Evolutionary conservation across 1,140 invertebrate genomes (phyloP).

Genomic region (Zaprionus africanus): DNA sequence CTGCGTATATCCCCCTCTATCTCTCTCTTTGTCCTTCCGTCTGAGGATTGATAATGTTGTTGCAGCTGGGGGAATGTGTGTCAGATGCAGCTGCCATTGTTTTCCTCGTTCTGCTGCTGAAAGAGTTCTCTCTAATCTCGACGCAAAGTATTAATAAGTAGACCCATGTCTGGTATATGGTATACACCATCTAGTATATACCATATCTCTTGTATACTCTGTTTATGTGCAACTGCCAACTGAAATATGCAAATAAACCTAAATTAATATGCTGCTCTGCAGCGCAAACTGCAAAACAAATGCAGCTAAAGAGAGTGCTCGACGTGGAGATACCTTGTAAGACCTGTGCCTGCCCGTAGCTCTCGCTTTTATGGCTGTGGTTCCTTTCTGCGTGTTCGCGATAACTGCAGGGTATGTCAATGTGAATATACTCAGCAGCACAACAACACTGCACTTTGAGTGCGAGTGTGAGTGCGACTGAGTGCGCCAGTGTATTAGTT

Average conservation of each 20-base stretch:
- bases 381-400: no score
- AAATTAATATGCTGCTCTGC: slow-evolving; percentile 39
- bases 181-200: slow-evolving; percentile 1
- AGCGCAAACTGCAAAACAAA: slow-evolving; percentile 13
- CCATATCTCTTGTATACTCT: no score
- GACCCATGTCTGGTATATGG: slow-evolving; percentile 1
- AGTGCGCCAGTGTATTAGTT: slow-evolving; percentile 15
- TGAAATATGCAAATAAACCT: slow-evolving; percentile 26
- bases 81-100: background rate
- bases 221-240: background rate
- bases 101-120: background rate
- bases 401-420: background rate
- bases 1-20: background rate
- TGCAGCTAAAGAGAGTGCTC: background rate
- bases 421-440: background rate
- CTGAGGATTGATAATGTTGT: background rate
- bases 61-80: background rate
- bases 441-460: background rate
- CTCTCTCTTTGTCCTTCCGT: background rate
- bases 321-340: background rate
- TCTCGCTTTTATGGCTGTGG: background rate
- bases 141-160: background rate
- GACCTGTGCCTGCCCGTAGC: no score
- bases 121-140: slow-evolving; percentile 4
- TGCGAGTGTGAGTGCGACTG: background rate